Percentiles rank a stretch among this genome's conserved stretches.
These are phyloP conservation scores for Scomber colias DNA, from an alignment of 2,113 vertebrate genomes.

Conservation along the genomic window DNA sequence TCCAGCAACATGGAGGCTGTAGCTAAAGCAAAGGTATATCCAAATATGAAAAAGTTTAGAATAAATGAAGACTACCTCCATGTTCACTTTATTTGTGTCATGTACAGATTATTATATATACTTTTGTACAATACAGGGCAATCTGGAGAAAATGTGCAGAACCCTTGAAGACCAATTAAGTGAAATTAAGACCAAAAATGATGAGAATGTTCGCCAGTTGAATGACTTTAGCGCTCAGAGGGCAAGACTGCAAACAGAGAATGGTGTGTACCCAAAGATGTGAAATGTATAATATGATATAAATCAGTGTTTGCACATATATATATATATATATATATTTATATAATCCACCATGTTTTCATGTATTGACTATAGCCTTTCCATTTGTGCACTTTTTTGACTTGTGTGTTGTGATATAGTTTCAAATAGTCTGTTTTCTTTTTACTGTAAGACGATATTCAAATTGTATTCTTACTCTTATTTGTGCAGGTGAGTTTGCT, in stretches of 20 bases:
- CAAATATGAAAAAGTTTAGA: background rate
- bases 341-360: background rate
- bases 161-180: slow-evolving; percentile 92
- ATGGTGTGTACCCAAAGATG: slow-evolving; percentile 48
- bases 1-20: slow-evolving; percentile 76
- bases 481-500: slow-evolving; percentile 82
- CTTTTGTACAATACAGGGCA: slow-evolving; percentile 77
- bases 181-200: slow-evolving; percentile 86
- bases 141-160: slow-evolving; percentile 92
- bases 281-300: background rate
- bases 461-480: background rate
- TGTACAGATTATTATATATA: background rate
- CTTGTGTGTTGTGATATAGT: too few relatives aligned
- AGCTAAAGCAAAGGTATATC: slow-evolving; percentile 85
- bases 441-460: background rate
- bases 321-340: too few relatives aligned
- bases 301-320: background rate
- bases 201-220: slow-evolving; percentile 75
- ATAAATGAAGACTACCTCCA: background rate
- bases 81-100: background rate
- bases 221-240: slow-evolving; percentile 68
- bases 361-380: background rate
- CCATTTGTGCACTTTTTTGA: too few relatives aligned
- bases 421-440: too few relatives aligned
- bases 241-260: slow-evolving; percentile 76